These are phyloP conservation scores for Upupa epops DNA, from an alignment of 2,113 vertebrate species.

Conservation along the genomic window DNA sequence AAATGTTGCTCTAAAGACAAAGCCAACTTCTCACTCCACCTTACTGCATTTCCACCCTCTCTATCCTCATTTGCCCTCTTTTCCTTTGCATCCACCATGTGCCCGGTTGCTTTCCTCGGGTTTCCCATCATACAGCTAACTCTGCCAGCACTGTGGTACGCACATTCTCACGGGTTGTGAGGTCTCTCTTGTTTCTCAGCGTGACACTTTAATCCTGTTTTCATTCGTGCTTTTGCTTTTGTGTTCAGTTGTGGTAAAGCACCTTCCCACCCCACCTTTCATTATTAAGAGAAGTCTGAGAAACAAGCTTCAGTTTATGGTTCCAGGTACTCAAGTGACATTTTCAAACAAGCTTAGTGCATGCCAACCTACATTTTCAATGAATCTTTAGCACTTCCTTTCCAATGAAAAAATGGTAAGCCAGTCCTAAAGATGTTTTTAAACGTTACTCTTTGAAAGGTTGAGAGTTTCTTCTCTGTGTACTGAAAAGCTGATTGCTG, in stretches of 20 bases:
- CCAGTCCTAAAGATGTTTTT: background rate
- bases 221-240: background rate
- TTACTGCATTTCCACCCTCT: background rate
- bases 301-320: background rate
- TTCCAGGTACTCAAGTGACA: background rate
- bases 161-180: accelerated
- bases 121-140: background rate
- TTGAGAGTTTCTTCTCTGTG: background rate
- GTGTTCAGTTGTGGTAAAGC: background rate
- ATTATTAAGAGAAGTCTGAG: background rate
- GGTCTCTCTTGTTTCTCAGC: background rate
- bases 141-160: background rate
- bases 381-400: background rate
- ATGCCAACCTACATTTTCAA: background rate
- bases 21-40: background rate
- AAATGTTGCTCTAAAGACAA: background rate
- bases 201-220: background rate
- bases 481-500: background rate
- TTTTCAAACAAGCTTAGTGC: background rate
- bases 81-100: background rate
- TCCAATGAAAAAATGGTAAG: background rate
- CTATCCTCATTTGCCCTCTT: background rate
- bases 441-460: background rate
- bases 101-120: background rate
- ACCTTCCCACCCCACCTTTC: background rate